Percentiles rank a stretch among this genome's conserved stretches.
Conservation (phyloP, 2,113 vertebrate species). For the Sinocyclocheilus anophthalmus region DNA sequence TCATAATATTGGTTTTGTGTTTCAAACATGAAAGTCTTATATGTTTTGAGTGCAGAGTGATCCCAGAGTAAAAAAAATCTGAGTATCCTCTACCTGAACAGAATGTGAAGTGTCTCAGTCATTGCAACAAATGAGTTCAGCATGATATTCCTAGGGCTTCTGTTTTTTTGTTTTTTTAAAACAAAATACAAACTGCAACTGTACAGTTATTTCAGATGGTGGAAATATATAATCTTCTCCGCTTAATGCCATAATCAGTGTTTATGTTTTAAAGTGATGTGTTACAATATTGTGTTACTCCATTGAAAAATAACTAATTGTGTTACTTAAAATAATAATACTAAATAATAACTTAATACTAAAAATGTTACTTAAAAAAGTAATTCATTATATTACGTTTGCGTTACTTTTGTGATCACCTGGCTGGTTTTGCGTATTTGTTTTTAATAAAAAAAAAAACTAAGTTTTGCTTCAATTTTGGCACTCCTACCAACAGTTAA, state of each 20-base stretch:
- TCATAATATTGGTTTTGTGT: background rate
- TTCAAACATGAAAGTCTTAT: too few relatives aligned
- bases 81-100: too few relatives aligned
- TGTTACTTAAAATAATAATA: background rate
- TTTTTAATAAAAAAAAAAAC: too few relatives aligned
- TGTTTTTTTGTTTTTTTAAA: background rate
- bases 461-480: background rate
- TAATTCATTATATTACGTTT: background rate
- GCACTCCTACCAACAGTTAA: background rate
- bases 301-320: background rate
- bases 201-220: background rate
- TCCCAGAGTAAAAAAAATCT: too few relatives aligned
- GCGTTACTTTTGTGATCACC: background rate
- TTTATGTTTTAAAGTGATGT: too few relatives aligned
- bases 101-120: background rate
- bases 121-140: background rate
- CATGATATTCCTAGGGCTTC: background rate
- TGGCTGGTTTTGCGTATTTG: background rate
- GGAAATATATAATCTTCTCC: background rate
- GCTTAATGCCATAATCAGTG: background rate
- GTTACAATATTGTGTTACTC: background rate
- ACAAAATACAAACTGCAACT: background rate
- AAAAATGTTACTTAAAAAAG: too few relatives aligned
- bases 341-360: too few relatives aligned
- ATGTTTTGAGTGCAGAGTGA: background rate